Conservation (phyloP, 92 coral and sea anemone species). For the Nematostella vectensis region DNA sequence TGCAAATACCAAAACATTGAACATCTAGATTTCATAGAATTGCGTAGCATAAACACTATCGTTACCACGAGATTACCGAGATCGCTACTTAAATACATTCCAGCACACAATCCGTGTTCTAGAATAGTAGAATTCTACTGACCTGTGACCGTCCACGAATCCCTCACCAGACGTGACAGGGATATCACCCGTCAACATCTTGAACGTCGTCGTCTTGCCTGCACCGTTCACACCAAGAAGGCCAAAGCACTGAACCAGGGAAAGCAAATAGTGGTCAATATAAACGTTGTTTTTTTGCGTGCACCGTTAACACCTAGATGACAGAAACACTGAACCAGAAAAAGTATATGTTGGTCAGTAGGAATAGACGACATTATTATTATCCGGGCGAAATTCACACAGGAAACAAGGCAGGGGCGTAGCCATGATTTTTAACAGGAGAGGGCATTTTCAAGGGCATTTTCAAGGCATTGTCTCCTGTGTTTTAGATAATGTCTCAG, state of each 20-base stretch:
- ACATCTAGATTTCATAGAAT: too few relatives aligned
- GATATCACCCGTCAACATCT: slow-evolving; percentile 93
- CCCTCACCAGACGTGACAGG: slow-evolving; percentile 84
- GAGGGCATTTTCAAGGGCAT: too few relatives aligned
- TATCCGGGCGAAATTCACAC: background rate
- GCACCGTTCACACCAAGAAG: slow-evolving; percentile 96
- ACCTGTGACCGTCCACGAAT: slow-evolving; percentile 83
- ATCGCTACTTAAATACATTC: too few relatives aligned
- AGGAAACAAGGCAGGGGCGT: too few relatives aligned
- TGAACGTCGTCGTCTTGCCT: slow-evolving; percentile 92
- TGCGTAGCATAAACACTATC: too few relatives aligned
- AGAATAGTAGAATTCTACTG: too few relatives aligned
- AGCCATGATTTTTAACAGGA: too few relatives aligned
- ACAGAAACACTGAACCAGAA: slow-evolving; percentile 60
- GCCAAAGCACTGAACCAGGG: slow-evolving; percentile 75
- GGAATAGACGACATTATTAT: background rate
- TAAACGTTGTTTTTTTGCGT: slow-evolving; percentile 69
- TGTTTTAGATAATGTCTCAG: too few relatives aligned
- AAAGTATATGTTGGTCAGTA: background rate
- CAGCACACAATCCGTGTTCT: too few relatives aligned
- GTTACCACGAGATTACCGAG: too few relatives aligned
- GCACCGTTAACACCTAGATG: slow-evolving; percentile 78
- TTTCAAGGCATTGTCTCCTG: too few relatives aligned
- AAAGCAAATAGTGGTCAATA: slow-evolving; percentile 74
- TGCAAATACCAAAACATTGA: too few relatives aligned